Percentiles rank a stretch among this genome's conserved stretches.
Evolutionary conservation across 1,140 invertebrate species (phyloP).

Genomic region (Drosophila albomicans): DNA sequence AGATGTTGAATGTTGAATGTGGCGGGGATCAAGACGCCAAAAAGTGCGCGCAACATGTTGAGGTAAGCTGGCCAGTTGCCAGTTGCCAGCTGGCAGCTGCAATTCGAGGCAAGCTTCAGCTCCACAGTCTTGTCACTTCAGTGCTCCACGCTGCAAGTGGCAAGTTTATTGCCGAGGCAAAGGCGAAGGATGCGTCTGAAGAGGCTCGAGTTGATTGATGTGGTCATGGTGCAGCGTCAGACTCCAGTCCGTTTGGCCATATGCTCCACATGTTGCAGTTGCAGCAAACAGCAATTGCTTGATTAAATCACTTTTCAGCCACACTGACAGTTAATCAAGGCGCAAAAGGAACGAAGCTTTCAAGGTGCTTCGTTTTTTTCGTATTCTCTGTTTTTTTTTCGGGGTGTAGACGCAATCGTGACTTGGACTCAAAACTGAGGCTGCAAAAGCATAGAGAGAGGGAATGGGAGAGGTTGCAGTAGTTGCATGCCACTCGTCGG

Average conservation of each 20-base stretch:
- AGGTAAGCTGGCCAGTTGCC: constrained; percentile 23
- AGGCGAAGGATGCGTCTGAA: constrained; percentile 26
- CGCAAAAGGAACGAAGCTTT: constrained; percentile 55
- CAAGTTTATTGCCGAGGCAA: constrained; percentile 58
- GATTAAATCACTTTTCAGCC: constrained; percentile 83
- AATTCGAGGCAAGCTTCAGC: constrained; percentile 1
- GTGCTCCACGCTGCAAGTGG: constrained; percentile 42
- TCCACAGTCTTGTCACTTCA: neutral
- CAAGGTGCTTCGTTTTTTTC: constrained; percentile 61
- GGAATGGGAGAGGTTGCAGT: neutral
- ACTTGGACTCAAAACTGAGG: constrained; percentile 4
- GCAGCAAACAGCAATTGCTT: constrained; percentile 48
- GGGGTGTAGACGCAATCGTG: constrained; percentile 36
- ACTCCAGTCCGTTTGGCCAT: constrained; percentile 32
- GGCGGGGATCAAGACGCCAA: constrained; percentile 29
- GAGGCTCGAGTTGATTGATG: constrained; percentile 83
- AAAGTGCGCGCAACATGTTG: constrained; percentile 44
- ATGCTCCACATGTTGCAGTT: constrained; percentile 46
- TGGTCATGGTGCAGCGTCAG: constrained; percentile 25
- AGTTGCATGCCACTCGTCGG: constrained; percentile 21
- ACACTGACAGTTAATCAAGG: constrained; percentile 83
- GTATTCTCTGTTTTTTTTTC: neutral
- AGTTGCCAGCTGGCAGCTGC: constrained; percentile 20
- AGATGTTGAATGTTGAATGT: constrained; percentile 36
- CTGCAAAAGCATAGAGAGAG: too few species aligned